These are phyloP conservation scores for Allacma fusca DNA, from an alignment of 2,888 invertebrate genomes.

Conservation along the genomic window DNA sequence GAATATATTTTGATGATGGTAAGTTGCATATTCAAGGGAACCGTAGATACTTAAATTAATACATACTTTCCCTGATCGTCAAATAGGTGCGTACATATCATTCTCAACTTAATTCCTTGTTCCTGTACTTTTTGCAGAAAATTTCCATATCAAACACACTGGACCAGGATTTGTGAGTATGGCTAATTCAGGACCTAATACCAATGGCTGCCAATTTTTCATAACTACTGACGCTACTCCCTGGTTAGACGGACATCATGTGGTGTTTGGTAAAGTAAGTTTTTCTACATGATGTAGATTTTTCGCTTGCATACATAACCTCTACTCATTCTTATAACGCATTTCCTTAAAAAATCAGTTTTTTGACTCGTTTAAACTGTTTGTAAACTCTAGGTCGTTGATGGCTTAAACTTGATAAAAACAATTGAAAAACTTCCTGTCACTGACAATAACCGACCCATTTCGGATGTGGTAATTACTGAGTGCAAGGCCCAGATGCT, in stretches of 20 bases:
- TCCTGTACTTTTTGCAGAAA: conserved; percentile 66
- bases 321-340: not conserved
- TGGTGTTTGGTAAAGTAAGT: conserved; percentile 85
- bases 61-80: not conserved
- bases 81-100: no score
- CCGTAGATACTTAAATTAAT: not conserved
- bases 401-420: conserved; percentile 83
- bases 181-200: conserved; percentile 56
- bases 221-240: conserved; percentile 87
- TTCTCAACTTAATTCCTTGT: no score
- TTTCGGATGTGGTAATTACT: conserved; percentile 73
- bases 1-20: conserved; percentile 82
- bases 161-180: conserved; percentile 71
- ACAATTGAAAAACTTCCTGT: conserved; percentile 76
- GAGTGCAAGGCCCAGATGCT: conserved; percentile 70
- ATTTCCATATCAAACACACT: conserved; percentile 79
- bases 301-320: no score
- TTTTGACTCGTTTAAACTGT: not conserved
- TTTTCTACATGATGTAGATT: no score
- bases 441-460: conserved; percentile 75
- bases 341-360: not conserved
- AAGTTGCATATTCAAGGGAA: no score
- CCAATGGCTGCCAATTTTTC: conserved; percentile 80
- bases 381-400: conserved; percentile 70
- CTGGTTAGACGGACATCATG: conserved; percentile 89